Conservation (phyloP, 2,113 vertebrate genomes). For the Albula goreensis region DNA sequence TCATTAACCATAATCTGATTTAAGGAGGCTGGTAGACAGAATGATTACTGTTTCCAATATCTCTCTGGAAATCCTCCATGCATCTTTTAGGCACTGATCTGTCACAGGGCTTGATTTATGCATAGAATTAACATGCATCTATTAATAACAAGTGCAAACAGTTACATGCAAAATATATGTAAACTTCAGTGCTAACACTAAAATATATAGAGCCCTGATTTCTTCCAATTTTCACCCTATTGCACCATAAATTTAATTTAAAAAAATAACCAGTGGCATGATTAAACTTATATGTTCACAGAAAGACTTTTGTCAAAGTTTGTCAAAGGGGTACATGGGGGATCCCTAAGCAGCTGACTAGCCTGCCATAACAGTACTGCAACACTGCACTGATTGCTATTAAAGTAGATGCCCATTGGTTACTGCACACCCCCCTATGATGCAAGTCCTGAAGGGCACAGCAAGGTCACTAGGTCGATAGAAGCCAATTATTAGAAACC, state of each 20-base stretch:
- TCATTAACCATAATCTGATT: conserved; percentile 32
- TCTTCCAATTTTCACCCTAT: not conserved
- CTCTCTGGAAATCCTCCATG: not conserved
- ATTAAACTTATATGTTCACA: too few relatives aligned
- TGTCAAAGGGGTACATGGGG: too few relatives aligned
- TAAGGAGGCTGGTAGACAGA: conserved; percentile 21
- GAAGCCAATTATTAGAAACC: not conserved
- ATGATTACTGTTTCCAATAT: conserved; percentile 33
- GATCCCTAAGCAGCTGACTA: too few relatives aligned
- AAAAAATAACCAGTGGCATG: too few relatives aligned
- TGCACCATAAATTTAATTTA: too few relatives aligned
- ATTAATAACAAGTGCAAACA: conserved; percentile 8
- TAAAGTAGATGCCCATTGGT: too few relatives aligned
- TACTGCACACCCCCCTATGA: not conserved
- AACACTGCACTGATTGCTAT: too few relatives aligned
- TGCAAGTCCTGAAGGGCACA: not conserved
- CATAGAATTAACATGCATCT: conserved; percentile 6
- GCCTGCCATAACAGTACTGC: too few relatives aligned
- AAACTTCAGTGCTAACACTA: not conserved
- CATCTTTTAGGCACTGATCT: conserved; percentile 13
- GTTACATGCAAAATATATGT: not conserved
- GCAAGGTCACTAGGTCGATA: not conserved
- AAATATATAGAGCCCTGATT: not conserved
- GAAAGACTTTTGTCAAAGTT: too few relatives aligned
- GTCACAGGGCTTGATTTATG: not conserved